Evolutionary conservation across 1,140 invertebrate species (phyloP).

Genomic region (Pseudomyrmex dendroicus): DNA sequence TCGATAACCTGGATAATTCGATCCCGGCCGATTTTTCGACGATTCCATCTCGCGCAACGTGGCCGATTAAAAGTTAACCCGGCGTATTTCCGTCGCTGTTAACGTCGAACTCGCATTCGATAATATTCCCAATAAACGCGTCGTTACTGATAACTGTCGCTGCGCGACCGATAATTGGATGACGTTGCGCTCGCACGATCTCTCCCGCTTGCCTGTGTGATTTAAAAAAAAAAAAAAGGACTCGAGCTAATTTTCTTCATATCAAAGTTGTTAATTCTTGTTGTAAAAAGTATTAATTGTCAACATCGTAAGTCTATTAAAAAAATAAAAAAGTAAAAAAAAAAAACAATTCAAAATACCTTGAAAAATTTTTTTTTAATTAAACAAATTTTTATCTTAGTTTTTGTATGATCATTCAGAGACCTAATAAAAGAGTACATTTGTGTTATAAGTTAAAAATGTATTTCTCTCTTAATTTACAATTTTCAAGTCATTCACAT

Average conservation of each 20-base stretch:
- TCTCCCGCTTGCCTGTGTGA: slow-evolving; percentile 33
- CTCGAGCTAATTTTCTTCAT: slow-evolving; percentile 35
- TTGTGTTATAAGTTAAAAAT: no score
- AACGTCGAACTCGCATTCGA: slow-evolving; percentile 58
- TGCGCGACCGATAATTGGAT: slow-evolving; percentile 59
- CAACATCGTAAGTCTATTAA: slow-evolving; percentile 7
- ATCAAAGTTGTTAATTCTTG: slow-evolving; percentile 33
- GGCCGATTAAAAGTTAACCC: slow-evolving; percentile 59
- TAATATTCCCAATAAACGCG: slow-evolving; percentile 63
- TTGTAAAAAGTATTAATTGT: slow-evolving; percentile 28
- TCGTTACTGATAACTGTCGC: slow-evolving; percentile 63
- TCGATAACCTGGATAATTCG: slow-evolving; percentile 59
- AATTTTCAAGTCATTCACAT: background rate
- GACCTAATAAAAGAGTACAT: background rate
- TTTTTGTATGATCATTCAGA: background rate
- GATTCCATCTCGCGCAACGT: slow-evolving; percentile 39
- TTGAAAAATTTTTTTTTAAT: no score
- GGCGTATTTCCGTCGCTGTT: slow-evolving; percentile 59
- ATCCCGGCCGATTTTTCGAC: slow-evolving; percentile 53
- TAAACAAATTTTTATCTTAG: no score
- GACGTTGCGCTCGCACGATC: slow-evolving; percentile 52
- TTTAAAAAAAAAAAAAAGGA: slow-evolving; percentile 23
- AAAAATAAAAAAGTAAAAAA: background rate
- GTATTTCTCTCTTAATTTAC: no score
- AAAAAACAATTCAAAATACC: no score